phyloP scores from a whole-genome alignment of 2,888 invertebrate species.

The Helicoverpa assulta region DNA sequence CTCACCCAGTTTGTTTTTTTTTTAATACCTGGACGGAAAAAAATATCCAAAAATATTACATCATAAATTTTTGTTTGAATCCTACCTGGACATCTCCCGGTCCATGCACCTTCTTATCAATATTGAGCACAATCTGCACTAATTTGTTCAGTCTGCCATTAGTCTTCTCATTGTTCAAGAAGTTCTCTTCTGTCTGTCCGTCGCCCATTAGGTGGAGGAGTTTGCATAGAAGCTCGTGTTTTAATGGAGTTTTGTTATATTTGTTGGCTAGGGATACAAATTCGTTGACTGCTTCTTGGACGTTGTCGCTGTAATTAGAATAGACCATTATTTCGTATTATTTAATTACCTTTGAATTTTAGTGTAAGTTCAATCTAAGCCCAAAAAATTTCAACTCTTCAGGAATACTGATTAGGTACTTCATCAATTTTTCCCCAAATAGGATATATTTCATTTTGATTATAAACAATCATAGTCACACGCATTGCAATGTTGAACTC shows the following conservation, averaged over 20 bases:
- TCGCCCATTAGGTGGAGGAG: slow-evolving; percentile 78
- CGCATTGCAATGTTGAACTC: too few species aligned
- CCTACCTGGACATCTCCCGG: slow-evolving; percentile 81
- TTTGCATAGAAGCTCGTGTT: slow-evolving; percentile 90
- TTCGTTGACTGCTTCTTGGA: slow-evolving; percentile 89
- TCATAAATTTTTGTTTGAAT: neutral
- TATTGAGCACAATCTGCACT: slow-evolving; percentile 75
- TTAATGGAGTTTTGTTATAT: slow-evolving; percentile 91
- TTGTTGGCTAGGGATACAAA: slow-evolving; percentile 85
- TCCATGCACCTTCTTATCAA: slow-evolving; percentile 80
- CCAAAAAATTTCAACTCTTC: too few species aligned
- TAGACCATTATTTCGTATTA: slow-evolving; percentile 9
- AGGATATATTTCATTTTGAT: too few species aligned
- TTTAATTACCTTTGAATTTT: too few species aligned
- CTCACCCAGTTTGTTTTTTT: too few species aligned
- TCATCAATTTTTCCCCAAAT: too few species aligned
- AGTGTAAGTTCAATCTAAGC: too few species aligned
- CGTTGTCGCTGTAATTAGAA: slow-evolving; percentile 76
- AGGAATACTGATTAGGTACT: too few species aligned
- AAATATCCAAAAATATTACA: too few species aligned
- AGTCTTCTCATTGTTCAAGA: slow-evolving; percentile 73
- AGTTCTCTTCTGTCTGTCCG: slow-evolving; percentile 77
- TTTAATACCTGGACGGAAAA: too few species aligned
- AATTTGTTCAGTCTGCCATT: slow-evolving; percentile 74
- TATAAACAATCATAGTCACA: too few species aligned